Conservation (phyloP, 1,140 invertebrate genomes). For the Drosophila simulans region DNA sequence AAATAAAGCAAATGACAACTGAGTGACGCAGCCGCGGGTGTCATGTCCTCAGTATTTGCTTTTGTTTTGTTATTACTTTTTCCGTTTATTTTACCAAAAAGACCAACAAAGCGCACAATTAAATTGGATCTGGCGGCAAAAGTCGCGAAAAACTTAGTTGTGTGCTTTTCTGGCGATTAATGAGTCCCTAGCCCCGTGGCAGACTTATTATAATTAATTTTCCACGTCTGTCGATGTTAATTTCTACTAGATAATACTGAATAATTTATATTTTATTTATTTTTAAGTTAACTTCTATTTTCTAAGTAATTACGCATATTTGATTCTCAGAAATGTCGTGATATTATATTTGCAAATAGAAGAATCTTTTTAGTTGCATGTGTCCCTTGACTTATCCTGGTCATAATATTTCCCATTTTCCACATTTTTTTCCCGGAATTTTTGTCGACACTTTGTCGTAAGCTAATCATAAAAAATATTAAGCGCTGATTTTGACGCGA, state of each 20-base stretch:
- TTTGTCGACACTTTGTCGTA: conserved; percentile 20
- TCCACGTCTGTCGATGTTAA: too few species aligned
- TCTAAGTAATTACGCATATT: not conserved
- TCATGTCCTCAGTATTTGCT: conserved; percentile 44
- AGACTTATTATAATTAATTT: conserved; percentile 59
- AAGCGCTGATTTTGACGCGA: conserved; percentile 82
- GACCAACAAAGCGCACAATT: conserved; percentile 64
- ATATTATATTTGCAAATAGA: not conserved
- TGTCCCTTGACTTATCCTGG: not conserved
- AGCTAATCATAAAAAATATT: conserved; percentile 79
- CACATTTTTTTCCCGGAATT: not conserved
- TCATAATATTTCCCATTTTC: conserved; percentile 3
- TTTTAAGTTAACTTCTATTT: not conserved
- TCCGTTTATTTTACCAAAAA: conserved; percentile 18
- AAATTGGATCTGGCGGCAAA: conserved; percentile 68
- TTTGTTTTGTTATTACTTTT: conserved; percentile 46
- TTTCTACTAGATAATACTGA: not conserved
- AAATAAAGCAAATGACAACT: conserved; percentile 26
- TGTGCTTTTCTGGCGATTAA: conserved; percentile 61
- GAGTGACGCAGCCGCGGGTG: conserved; percentile 60
- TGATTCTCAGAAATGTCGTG: too few species aligned
- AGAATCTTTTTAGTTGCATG: not conserved
- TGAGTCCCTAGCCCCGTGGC: conserved; percentile 65
- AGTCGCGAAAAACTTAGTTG: conserved; percentile 53
- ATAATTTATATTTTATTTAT: not conserved